Evolutionary conservation across 2,113 vertebrate species (phyloP).

Genomic region (Galbula dea): DNA sequence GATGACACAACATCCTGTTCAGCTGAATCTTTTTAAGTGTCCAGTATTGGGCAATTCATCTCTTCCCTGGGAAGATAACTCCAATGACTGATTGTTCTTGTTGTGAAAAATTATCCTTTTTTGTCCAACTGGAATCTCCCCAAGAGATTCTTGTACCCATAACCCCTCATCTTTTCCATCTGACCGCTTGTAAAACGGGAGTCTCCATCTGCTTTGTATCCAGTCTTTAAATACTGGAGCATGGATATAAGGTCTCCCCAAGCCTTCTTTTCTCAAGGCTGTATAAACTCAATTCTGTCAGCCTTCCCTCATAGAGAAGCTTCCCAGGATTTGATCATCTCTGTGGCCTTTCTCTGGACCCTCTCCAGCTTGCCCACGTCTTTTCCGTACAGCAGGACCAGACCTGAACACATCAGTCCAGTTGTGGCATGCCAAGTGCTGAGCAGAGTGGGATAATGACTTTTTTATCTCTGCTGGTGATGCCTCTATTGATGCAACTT

Average conservation of each 20-base stretch:
- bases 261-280: neutral
- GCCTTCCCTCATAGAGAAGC: neutral
- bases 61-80: neutral
- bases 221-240: neutral
- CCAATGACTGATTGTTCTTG: neutral
- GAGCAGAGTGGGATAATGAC: neutral
- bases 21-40: neutral
- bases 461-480: neutral
- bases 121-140: rapidly evolving
- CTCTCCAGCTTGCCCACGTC: neutral
- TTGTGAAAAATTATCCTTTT: neutral
- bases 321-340: neutral
- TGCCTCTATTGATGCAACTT: neutral
- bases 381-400: neutral
- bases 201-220: neutral
- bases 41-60: neutral
- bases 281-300: neutral
- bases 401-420: neutral
- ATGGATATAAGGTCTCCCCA: neutral
- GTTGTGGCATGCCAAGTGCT: neutral
- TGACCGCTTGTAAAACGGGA: neutral
- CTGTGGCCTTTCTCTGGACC: neutral
- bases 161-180: neutral
- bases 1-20: neutral
- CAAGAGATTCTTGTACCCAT: neutral